Conservation (phyloP, 1,140 invertebrate species). For the Drosophila eugracilis region DNA sequence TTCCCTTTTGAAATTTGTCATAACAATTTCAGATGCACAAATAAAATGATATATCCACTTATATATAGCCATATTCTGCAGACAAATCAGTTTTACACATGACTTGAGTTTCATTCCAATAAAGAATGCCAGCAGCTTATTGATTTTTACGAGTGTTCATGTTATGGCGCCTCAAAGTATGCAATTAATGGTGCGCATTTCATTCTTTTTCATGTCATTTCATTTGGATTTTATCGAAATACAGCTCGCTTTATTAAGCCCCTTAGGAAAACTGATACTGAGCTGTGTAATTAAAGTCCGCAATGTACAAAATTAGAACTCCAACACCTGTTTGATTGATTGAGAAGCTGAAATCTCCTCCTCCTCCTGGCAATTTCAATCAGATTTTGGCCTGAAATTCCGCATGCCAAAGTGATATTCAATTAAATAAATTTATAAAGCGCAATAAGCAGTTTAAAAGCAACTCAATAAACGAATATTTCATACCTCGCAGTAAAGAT, state of each 20-base stretch:
- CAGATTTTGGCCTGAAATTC: conserved; percentile 35
- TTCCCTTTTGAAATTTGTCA: conserved; percentile 18
- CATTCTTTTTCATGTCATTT: conserved; percentile 33
- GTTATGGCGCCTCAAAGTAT: conserved; percentile 45
- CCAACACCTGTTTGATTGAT: conserved; percentile 33
- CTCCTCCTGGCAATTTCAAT: conserved; percentile 33
- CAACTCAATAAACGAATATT: not conserved
- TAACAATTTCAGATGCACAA: conserved; percentile 24
- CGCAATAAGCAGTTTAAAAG: conserved; percentile 13
- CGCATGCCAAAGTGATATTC: conserved; percentile 33
- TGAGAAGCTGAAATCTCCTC: not conserved
- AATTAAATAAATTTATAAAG: conserved; percentile 46
- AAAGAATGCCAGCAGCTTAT: conserved; percentile 19
- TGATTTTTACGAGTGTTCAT: conserved; percentile 42
- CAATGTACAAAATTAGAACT: conserved; percentile 11
- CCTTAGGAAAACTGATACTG: conserved; percentile 15
- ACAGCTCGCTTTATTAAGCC: not conserved
- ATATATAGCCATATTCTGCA: conserved; percentile 7
- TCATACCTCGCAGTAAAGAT: conserved; percentile 17
- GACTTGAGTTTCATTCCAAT: conserved; percentile 16
- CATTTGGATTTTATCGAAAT: conserved; percentile 13
- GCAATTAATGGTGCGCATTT: conserved; percentile 48
- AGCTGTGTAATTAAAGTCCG: conserved; percentile 16
- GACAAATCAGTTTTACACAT: conserved; percentile 50
- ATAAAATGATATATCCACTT: conserved; percentile 4